These are phyloP conservation scores for Ammodytes marinus DNA, from an alignment of 2,113 vertebrate species.

Conservation along the genomic window DNA sequence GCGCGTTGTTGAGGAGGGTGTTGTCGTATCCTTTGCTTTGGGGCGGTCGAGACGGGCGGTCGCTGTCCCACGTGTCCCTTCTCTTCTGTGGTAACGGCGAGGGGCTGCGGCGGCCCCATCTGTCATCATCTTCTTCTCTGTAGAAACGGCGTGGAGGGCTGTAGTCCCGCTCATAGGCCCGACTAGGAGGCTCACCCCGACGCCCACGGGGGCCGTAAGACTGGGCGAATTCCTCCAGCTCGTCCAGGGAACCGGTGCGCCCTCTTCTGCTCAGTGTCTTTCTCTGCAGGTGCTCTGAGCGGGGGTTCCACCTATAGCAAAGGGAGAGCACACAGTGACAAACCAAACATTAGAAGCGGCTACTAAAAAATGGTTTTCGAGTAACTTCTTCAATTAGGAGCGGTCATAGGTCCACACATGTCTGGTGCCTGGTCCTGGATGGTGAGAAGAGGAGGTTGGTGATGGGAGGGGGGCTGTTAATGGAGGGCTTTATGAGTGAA, in stretches of 20 bases:
- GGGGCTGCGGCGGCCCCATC: conserved; percentile 85
- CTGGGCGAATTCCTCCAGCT: conserved; percentile 93
- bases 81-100: conserved; percentile 86
- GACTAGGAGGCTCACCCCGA: conserved; percentile 74
- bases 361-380: background rate
- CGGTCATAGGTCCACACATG: background rate
- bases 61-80: conserved; percentile 88
- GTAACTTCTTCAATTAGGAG: background rate
- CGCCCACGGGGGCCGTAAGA: conserved; percentile 85
- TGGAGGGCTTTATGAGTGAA: no score
- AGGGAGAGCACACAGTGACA: conserved; percentile 4
- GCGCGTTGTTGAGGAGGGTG: conserved; percentile 85
- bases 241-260: conserved; percentile 93
- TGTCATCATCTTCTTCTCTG: conserved; percentile 75
- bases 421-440: background rate
- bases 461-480: no score
- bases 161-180: conserved; percentile 80
- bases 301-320: conserved; percentile 88
- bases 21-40: conserved; percentile 87
- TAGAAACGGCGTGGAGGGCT: conserved; percentile 71
- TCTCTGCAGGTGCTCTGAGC: conserved; percentile 92
- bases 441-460: background rate
- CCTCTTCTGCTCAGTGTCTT: conserved; percentile 89
- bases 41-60: conserved; percentile 66
- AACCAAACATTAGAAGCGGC: background rate